Conservation (phyloP, 2,888 invertebrate species). For the Drosophila picticornis region DNA sequence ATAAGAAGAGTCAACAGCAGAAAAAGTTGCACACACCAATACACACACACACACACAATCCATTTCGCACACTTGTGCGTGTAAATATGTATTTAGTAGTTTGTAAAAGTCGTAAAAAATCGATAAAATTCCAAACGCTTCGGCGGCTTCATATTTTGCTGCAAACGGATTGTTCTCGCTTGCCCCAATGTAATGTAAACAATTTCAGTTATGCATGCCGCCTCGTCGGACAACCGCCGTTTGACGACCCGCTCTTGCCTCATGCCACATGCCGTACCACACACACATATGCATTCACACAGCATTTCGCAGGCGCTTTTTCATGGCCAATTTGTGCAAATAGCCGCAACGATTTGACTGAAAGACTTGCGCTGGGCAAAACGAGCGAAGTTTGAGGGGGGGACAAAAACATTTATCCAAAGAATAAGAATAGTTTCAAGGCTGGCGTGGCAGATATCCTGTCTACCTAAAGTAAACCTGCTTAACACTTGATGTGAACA, state of each 20-base stretch:
- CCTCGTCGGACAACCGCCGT: not conserved
- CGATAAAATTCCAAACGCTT: slow-evolving; percentile 63
- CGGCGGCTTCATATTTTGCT: slow-evolving; percentile 18
- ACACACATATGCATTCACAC: slow-evolving; percentile 23
- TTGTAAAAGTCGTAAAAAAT: slow-evolving; percentile 65
- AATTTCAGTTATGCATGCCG: slow-evolving; percentile 60
- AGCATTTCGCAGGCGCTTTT: slow-evolving; percentile 41
- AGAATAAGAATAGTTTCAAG: not conserved
- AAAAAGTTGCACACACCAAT: not conserved
- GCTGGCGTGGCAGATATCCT: not conserved
- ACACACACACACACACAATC: slow-evolving; percentile 4
- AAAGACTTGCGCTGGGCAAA: slow-evolving; percentile 24
- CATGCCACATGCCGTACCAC: slow-evolving; percentile 13
- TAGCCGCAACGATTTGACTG: slow-evolving; percentile 61
- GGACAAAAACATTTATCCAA: not conserved
- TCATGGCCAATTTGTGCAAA: slow-evolving; percentile 71
- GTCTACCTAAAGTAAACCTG: not conserved
- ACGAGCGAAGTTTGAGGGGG: not conserved
- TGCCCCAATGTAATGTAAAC: slow-evolving; percentile 42
- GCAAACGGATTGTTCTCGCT: slow-evolving; percentile 24
- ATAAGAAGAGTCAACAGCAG: slow-evolving; percentile 8
- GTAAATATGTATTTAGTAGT: slow-evolving; percentile 46
- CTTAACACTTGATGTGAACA: not conserved
- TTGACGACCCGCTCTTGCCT: slow-evolving; percentile 1
- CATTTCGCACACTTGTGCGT: slow-evolving; percentile 45